These are phyloP conservation scores for Podabrus alpinus DNA, from an alignment of 2,888 invertebrate species.

Conservation along the genomic window DNA sequence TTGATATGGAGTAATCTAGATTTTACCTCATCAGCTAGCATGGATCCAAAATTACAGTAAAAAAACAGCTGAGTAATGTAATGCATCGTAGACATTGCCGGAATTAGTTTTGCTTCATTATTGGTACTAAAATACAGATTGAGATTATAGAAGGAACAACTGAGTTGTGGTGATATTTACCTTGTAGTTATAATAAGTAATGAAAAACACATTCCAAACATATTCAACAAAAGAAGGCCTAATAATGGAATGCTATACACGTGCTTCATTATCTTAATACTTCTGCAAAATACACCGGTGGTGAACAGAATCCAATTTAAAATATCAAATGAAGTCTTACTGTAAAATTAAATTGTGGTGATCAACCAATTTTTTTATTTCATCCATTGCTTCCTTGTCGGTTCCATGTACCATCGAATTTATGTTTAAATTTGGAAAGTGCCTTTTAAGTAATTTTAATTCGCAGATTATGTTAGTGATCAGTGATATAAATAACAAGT, in stretches of 20 bases:
- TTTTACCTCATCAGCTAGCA: neutral
- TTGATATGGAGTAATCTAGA: neutral
- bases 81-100: neutral
- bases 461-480: neutral
- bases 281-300: neutral
- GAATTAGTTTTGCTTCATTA: neutral
- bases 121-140: neutral
- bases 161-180: neutral
- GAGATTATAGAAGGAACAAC: fast-evolving
- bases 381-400: neutral
- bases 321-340: neutral
- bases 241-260: neutral
- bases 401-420: neutral
- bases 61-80: neutral
- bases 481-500: neutral
- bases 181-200: neutral
- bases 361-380: neutral
- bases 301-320: neutral
- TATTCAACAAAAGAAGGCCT: neutral
- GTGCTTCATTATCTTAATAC: neutral
- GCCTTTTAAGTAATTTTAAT: neutral
- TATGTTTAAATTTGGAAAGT: neutral
- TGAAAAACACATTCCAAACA: neutral
- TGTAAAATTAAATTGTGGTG: neutral
- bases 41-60: neutral